These are phyloP conservation scores for Platycnemis pennipes DNA, from an alignment of 2,888 invertebrate species.

Conservation along the genomic window DNA sequence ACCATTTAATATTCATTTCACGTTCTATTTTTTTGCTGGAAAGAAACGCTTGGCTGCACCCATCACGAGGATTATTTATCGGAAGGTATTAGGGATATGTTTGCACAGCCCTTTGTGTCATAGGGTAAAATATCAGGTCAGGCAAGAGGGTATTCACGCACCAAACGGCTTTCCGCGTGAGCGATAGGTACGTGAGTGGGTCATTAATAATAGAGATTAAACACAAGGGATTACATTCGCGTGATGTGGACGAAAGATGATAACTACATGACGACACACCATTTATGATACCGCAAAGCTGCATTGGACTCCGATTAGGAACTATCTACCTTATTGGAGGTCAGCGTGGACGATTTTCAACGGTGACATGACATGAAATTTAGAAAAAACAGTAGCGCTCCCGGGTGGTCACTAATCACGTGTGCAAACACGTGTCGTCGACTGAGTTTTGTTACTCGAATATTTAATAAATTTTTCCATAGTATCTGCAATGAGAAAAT, in stretches of 20 bases:
- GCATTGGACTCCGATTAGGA: background rate
- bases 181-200: background rate
- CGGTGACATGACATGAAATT: background rate
- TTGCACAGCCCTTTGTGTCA: too few relatives aligned
- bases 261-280: background rate
- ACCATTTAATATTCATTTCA: too few relatives aligned
- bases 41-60: too few relatives aligned
- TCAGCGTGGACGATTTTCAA: background rate
- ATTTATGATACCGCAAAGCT: background rate
- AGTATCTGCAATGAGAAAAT: too few relatives aligned
- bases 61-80: too few relatives aligned
- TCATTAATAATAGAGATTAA: background rate
- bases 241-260: background rate
- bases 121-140: background rate
- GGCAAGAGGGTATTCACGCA: background rate
- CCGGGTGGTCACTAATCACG: background rate
- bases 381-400: background rate
- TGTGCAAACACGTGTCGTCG: background rate
- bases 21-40: too few relatives aligned
- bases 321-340: background rate
- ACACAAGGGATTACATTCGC: background rate
- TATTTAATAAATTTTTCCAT: background rate
- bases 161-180: background rate
- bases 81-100: too few relatives aligned
- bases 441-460: background rate